These are phyloP conservation scores for Pao palembangensis DNA, from an alignment of 2,113 vertebrate species.

Conservation along the genomic window DNA sequence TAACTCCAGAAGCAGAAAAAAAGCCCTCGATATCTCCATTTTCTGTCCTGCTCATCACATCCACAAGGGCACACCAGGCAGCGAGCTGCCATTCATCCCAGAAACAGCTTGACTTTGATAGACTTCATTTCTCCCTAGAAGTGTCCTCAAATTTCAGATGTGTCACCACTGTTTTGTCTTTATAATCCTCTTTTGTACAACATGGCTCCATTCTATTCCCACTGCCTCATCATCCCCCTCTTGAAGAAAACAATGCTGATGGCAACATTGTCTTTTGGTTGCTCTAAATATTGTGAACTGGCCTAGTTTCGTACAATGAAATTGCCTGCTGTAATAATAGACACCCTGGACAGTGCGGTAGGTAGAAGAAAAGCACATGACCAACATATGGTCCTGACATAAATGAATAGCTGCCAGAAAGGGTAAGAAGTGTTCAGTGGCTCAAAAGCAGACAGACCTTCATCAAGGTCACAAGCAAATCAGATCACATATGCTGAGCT, in stretches of 20 bases:
- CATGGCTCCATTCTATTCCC: conserved; percentile 42
- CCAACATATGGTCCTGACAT: conserved; percentile 62
- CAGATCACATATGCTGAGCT: conserved; percentile 50
- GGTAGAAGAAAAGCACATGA: conserved; percentile 25
- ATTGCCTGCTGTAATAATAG: conserved; percentile 29
- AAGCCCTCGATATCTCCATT: conserved; percentile 28
- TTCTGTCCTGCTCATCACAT: conserved; percentile 28
- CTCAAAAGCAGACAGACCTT: conserved; percentile 50
- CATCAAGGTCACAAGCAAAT: conserved; percentile 50
- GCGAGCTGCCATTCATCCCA: conserved; percentile 40
- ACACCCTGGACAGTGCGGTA: conserved; percentile 28
- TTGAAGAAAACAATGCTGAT: conserved; percentile 51
- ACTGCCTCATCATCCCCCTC: conserved; percentile 34
- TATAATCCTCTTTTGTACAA: conserved; percentile 62
- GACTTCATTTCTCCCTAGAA: conserved; percentile 56
- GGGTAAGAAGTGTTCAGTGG: conserved; percentile 44
- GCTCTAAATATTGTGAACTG: conserved; percentile 37
- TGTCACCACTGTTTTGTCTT: conserved; percentile 69
- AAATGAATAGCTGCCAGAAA: conserved; percentile 54
- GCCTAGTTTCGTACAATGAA: conserved; percentile 38
- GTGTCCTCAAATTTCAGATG: conserved; percentile 68
- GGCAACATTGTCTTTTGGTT: conserved; percentile 41
- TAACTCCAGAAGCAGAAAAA: conserved; percentile 46
- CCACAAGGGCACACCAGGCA: conserved; percentile 1
- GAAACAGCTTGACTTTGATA: conserved; percentile 63